These are phyloP conservation scores for Triplophysa dalaica DNA, from an alignment of 2,113 vertebrate species.

Conservation along the genomic window DNA sequence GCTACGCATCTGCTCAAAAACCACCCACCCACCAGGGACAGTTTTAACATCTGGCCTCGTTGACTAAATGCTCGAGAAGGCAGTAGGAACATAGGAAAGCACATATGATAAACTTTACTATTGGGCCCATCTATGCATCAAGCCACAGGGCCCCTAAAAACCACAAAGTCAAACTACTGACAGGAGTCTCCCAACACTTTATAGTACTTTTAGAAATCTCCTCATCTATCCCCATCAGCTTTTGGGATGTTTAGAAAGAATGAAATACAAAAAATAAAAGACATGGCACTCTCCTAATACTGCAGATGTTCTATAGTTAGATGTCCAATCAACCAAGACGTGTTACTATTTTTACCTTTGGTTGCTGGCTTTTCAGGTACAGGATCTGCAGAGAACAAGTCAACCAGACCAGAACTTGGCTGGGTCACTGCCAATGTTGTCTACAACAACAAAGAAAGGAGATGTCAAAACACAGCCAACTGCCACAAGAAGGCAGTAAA, in stretches of 20 bases:
- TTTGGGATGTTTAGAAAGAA: too few relatives aligned
- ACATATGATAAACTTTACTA: constrained; percentile 87
- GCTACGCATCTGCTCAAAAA: constrained; percentile 87
- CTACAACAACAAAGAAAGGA: constrained; percentile 60
- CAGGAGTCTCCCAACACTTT: constrained; percentile 1
- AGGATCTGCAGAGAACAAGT: constrained; percentile 85
- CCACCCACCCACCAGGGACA: constrained; percentile 87
- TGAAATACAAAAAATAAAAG: too few relatives aligned
- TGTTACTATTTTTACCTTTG: constrained; percentile 69
- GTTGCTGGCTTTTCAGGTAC: constrained; percentile 65
- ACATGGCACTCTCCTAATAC: too few relatives aligned
- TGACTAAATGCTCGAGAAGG: constrained; percentile 80
- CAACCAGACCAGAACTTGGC: constrained; percentile 78
- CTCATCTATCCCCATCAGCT: not conserved
- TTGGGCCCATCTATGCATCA: constrained; percentile 50
- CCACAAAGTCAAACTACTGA: constrained; percentile 1
- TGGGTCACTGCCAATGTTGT: constrained; percentile 72
- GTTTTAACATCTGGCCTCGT: constrained; percentile 83
- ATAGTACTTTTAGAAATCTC: constrained; percentile 13
- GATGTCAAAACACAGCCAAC: not conserved
- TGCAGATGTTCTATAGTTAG: too few relatives aligned
- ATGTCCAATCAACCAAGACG: not conserved
- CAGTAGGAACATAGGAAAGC: constrained; percentile 78
- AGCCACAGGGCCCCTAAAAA: not conserved
- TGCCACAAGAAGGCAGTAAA: constrained; percentile 39